Evolutionary conservation across 2,797 vertebrate genomes (phyloP).

Genomic region (Microchirus variegatus): DNA sequence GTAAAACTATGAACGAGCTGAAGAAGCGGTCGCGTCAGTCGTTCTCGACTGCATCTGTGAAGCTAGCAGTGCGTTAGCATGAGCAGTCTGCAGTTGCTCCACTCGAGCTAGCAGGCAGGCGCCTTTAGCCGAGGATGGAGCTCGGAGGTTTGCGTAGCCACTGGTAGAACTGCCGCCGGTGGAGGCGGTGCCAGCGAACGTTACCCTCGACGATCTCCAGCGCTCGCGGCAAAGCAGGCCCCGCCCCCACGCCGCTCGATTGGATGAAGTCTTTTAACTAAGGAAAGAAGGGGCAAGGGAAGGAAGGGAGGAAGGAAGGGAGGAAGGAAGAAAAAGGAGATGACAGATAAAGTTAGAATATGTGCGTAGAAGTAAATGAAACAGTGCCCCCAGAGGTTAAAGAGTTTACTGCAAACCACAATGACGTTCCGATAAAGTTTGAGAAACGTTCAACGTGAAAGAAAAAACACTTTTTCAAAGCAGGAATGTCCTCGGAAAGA

Average conservation of each 20-base stretch:
- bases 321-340: background rate
- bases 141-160: slow-evolving; percentile 86
- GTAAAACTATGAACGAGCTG: slow-evolving; percentile 26
- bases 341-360: background rate
- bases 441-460: too few species aligned
- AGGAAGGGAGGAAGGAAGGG: background rate
- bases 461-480: too few species aligned
- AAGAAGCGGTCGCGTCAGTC: slow-evolving; percentile 13
- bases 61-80: slow-evolving; percentile 31
- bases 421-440: too few species aligned
- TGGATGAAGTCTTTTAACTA: slow-evolving; percentile 93
- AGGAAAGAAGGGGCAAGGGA: background rate
- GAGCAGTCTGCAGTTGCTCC: slow-evolving; percentile 22
- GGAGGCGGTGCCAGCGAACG: slow-evolving; percentile 91
- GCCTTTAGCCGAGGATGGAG: slow-evolving; percentile 60
- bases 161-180: slow-evolving; percentile 92
- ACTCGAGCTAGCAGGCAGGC: slow-evolving; percentile 1
- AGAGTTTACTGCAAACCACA: too few species aligned
- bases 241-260: slow-evolving; percentile 85
- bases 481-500: too few species aligned
- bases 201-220: slow-evolving; percentile 96
- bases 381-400: too few species aligned
- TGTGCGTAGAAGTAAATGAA: too few species aligned
- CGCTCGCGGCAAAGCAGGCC: slow-evolving; percentile 87
- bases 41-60: slow-evolving; percentile 39